Evolutionary conservation across 2,888 invertebrate species (phyloP), one percentile per base, ranked within the genome.

Genomic region (Polydrusus tereticollis): DNA sequence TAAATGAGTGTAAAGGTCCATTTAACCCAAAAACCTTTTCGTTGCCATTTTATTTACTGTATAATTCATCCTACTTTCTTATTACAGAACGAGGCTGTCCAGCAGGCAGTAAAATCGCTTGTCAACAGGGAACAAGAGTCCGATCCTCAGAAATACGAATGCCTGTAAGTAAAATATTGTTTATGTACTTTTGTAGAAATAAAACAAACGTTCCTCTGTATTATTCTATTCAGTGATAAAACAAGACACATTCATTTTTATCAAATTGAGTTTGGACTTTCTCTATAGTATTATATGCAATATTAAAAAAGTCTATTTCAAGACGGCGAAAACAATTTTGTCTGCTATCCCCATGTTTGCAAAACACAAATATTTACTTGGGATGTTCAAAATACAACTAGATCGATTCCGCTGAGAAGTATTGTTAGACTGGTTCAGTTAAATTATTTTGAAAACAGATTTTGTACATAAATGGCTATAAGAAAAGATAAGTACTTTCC

Each of bases 31-130:
- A 41, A n/a, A 20, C 21, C 47, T 21, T 47, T 21, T 47, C 12
- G 21, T 47, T 47, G 12, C 23, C 47, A 47, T 55, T 55, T 55
- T 55, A 55, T 55, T 55, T 29, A 55, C 43, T 43, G 41, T 26
- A 43, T 23, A 26, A 62, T 29, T 38, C 29, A 45, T 29, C 45
- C 29, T 43, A 60, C 72, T 73, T 72, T 77, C 79, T 76, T 77
- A 68, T 85, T 84, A 41, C 82, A 85, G 85, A 84, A 85, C 71
- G 84, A 83, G 73, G 80, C 81, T 78, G 88, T 93, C 36, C 91
- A 92, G 80, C 87, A 88, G 36, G 92, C 92, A 0, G 88, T 92
- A 75, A 87, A 89, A 68, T 88, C 91, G n/a, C 84, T 93, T 64
- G 88, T 91, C 52, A 87, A 88, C 78, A 91, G 89, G 83, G 90